Percentiles rank a stretch among this genome's conserved stretches.
phyloP scores from a whole-genome alignment of 2,888 invertebrate species.

The Hololepta plana region DNA sequence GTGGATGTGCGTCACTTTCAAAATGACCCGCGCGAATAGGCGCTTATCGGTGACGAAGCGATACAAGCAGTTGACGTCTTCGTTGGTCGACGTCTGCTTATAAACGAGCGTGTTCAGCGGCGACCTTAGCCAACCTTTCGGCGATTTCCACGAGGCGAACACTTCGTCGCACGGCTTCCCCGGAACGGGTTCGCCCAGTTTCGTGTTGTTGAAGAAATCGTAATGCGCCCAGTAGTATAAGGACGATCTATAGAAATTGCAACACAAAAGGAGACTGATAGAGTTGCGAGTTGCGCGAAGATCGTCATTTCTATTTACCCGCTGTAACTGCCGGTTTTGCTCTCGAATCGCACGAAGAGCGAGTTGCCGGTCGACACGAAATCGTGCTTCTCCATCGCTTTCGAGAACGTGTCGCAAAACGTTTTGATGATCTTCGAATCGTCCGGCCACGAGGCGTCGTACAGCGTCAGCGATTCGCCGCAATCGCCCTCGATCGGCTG shows the following conservation, averaged over 20 bases:
- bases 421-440: conserved; percentile 84
- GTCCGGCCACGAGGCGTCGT: conserved; percentile 75
- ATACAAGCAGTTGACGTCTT: conserved; percentile 66
- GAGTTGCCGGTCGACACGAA: conserved; percentile 79
- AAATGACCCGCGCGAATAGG: conserved; percentile 61
- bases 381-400: conserved; percentile 85
- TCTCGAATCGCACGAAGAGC: conserved; percentile 74
- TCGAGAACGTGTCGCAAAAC: conserved; percentile 85
- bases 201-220: conserved; percentile 83
- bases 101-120: conserved; percentile 78
- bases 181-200: conserved; percentile 64
- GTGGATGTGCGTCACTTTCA: conserved; percentile 59
- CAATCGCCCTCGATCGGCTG: conserved; percentile 75
- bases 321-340: conserved; percentile 82
- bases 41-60: conserved; percentile 69
- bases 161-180: conserved; percentile 76
- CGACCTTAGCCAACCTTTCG: conserved; percentile 58
- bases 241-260: conserved; percentile 43
- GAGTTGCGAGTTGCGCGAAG: not conserved
- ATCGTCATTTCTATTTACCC: conserved; percentile 34
- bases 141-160: conserved; percentile 68
- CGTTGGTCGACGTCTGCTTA: conserved; percentile 51
- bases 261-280: conserved; percentile 1
- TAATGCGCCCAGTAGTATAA: conserved; percentile 90
- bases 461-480: conserved; percentile 76